Evolutionary conservation across 2,888 invertebrate species (phyloP).

Genomic region (Coelopa pilipes): DNA sequence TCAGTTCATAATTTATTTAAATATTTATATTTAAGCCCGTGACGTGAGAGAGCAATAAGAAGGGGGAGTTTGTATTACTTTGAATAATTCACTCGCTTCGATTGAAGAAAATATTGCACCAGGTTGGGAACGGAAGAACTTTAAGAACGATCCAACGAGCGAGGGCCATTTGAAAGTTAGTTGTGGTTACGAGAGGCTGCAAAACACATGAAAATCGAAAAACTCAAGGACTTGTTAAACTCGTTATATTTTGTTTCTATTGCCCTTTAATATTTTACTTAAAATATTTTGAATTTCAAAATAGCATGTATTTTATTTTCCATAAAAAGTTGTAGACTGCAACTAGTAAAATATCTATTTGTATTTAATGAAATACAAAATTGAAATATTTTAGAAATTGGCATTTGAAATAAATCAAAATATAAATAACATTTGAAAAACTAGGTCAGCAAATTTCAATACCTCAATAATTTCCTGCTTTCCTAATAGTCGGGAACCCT

Average conservation of each 20-base stretch:
- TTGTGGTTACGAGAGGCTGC: not conserved
- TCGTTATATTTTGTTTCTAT: not conserved
- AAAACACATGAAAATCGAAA: not conserved
- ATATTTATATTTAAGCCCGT: not conserved
- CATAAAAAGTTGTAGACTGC: too few species aligned
- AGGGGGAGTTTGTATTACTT: not conserved
- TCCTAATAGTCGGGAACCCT: too few species aligned
- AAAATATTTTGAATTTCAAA: not conserved
- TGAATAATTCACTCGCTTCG: slow-evolving; percentile 3
- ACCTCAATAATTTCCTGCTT: too few species aligned
- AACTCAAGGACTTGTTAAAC: not conserved
- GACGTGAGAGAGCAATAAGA: too few species aligned
- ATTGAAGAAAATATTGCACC: too few species aligned
- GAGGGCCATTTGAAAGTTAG: too few species aligned
- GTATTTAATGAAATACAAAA: not conserved
- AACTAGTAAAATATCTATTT: too few species aligned
- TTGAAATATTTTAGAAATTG: not conserved
- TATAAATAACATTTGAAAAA: not conserved
- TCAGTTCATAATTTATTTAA: slow-evolving; percentile 24
- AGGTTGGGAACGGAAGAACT: too few species aligned
- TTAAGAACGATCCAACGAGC: too few species aligned
- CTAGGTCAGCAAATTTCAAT: too few species aligned
- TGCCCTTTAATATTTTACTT: not conserved
- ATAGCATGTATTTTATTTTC: not conserved
- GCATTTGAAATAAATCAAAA: not conserved